Percentiles rank a stretch among this genome's conserved stretches.
phyloP scores from a whole-genome alignment of 1,140 invertebrate genomes.

The Acarapis woodi region DNA sequence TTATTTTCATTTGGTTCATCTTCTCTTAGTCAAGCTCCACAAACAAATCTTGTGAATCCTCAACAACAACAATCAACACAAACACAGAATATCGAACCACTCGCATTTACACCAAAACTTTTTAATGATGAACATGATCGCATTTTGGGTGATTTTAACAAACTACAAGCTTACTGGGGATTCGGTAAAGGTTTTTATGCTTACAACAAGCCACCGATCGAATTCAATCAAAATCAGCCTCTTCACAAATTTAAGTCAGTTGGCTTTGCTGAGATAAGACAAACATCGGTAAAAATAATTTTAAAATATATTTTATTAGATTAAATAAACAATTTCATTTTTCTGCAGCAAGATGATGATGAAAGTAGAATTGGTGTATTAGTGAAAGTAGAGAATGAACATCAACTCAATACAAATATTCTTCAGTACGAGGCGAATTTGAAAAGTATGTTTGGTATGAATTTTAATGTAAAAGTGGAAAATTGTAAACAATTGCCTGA shows the following conservation, averaged over 20 bases:
- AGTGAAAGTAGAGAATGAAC: slow-evolving; percentile 5
- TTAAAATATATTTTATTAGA: no score
- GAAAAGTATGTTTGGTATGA: slow-evolving; percentile 7
- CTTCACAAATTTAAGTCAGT: slow-evolving; percentile 10
- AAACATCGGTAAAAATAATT: no score
- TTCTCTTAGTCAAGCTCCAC: not conserved
- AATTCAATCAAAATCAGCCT: slow-evolving; percentile 25
- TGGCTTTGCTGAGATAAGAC: slow-evolving; percentile 6
- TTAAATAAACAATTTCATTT: no score
- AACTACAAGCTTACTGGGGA: slow-evolving; percentile 46
- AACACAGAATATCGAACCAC: not conserved
- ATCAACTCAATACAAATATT: slow-evolving; percentile 5
- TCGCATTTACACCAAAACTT: slow-evolving; percentile 9
- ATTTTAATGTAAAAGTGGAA: slow-evolving; percentile 8
- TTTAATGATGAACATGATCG: slow-evolving; percentile 12
- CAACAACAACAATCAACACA: not conserved
- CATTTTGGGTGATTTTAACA: slow-evolving; percentile 13
- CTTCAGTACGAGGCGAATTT: slow-evolving; percentile 9
- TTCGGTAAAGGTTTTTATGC: slow-evolving; percentile 46
- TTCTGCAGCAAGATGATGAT: not conserved
- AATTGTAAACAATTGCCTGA: slow-evolving; percentile 8
- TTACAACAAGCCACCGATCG: slow-evolving; percentile 29
- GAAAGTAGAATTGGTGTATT: slow-evolving; percentile 8
- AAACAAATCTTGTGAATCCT: not conserved
- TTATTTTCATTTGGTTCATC: not conserved